Percentiles rank a stretch among this genome's conserved stretches.
Conservation (phyloP, 2,888 invertebrate species). For the Mycalesis mineus region DNA sequence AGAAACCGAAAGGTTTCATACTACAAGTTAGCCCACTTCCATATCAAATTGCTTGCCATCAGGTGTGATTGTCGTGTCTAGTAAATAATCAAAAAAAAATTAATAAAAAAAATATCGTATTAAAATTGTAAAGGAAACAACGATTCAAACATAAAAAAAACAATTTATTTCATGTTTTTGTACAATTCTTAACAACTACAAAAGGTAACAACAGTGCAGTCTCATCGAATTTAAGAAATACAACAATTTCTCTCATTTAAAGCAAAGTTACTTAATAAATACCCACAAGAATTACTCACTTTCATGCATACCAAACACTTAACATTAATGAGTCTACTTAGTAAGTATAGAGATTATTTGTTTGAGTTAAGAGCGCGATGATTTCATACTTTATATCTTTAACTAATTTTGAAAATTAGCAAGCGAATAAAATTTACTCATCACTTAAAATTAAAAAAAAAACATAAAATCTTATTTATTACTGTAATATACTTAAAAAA, state of each 20-base stretch:
- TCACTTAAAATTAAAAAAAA: neutral
- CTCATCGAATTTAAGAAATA: constrained; percentile 33
- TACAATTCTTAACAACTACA: constrained; percentile 51
- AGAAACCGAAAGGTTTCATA: too few species aligned
- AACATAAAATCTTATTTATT: neutral
- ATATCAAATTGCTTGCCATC: too few species aligned
- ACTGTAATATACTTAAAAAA: neutral
- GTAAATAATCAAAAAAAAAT: too few species aligned
- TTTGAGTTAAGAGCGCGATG: neutral
- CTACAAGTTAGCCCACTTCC: too few species aligned
- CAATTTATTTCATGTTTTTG: constrained; percentile 58
- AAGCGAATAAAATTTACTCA: neutral
- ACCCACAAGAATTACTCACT: constrained; percentile 25
- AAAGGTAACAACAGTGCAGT: constrained; percentile 32
- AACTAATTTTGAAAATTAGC: constrained; percentile 5
- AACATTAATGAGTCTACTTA: constrained; percentile 15
- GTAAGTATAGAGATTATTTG: neutral
- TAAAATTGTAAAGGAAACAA: neutral
- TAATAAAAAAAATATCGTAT: too few species aligned
- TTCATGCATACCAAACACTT: constrained; percentile 1
- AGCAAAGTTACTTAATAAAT: constrained; percentile 25
- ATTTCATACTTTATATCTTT: neutral
- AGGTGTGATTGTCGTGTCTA: too few species aligned
- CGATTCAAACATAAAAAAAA: constrained; percentile 30
- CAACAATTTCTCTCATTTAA: constrained; percentile 12